phyloP scores from a whole-genome alignment of 2,888 invertebrate genomes.

The Galerucella calmariensis region DNA sequence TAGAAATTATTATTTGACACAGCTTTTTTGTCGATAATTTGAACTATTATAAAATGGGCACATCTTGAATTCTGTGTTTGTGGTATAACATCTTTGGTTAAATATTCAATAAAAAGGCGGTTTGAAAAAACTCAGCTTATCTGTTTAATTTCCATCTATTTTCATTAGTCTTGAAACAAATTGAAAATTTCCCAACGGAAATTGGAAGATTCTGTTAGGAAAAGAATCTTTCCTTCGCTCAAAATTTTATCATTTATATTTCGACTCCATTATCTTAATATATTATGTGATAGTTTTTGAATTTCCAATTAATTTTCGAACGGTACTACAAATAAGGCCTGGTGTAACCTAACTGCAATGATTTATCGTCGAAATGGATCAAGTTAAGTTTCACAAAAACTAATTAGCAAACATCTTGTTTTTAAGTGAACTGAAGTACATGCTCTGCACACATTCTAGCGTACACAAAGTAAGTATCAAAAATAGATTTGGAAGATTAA shows the following conservation, averaged over 20 bases:
- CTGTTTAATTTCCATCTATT: neutral
- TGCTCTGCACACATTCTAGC: too few relatives aligned
- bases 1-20: too few relatives aligned
- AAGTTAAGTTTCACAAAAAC: neutral
- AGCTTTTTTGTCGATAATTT: too few relatives aligned
- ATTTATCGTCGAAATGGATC: neutral
- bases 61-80: neutral
- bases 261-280: neutral
- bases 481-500: too few relatives aligned
- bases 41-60: too few relatives aligned
- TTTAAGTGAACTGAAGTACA: too few relatives aligned
- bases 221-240: too few relatives aligned
- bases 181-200: too few relatives aligned
- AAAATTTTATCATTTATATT: too few relatives aligned
- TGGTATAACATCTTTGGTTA: neutral
- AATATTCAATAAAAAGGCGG: neutral
- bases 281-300: neutral
- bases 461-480: too few relatives aligned
- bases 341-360: neutral
- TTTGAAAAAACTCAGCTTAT: neutral
- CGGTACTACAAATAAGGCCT: constrained; percentile 2
- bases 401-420: too few relatives aligned
- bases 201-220: too few relatives aligned
- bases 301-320: neutral
- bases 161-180: neutral